Evolutionary conservation across 2,888 invertebrate genomes (phyloP), one percentile per base, ranked within the genome.

Genomic region (Xanthia icteritia): DNA sequence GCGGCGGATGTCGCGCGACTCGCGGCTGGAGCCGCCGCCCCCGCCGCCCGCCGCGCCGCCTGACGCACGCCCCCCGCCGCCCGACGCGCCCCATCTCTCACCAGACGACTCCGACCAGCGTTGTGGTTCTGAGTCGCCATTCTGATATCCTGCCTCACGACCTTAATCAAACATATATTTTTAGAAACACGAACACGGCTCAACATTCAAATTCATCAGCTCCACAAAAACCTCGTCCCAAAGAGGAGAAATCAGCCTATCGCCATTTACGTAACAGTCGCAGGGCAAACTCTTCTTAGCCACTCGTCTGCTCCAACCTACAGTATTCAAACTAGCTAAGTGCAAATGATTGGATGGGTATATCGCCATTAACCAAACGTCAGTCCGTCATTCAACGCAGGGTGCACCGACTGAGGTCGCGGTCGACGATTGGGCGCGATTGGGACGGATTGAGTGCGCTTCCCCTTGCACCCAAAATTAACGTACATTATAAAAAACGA

Each of bases 141-240:
- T 97, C 90, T 96, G 95, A 94, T 97, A 90, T 88, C 95, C 95
- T 56, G 94, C 88, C 69, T 96, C 96, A 90, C 97, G 97, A 92
- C 97, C 96, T 93, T 71, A 83, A 74, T 39, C 54, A 77, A 73
- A 77, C 54, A 60, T 45, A 17, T 31, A 67, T 73, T 70, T 17
- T 68, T 60, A 66, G 54, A 68, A 61, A 51, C 42, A 27, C 42
- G 31, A 58, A 67, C 73, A 45, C 23, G 0, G 39, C 23, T 64
- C 5, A 8, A 42, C 51, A 31, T 48, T 2, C 45, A 45, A 31
- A 73, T 65, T 68, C n/a, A 48, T 60, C 31, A 60, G 45, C 54
- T 27, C 31, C 69, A 82, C 48, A 77, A n/a, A 63, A 48, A 56
- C n/a, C 17, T n/a, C 27, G 45, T 54, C 15, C 45, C 15, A 65